A percentile compares a stretch with the other conserved stretches of the same genome.
Conservation (phyloP, 2,888 invertebrate genomes). For the Crocallis elinguaria region DNA sequence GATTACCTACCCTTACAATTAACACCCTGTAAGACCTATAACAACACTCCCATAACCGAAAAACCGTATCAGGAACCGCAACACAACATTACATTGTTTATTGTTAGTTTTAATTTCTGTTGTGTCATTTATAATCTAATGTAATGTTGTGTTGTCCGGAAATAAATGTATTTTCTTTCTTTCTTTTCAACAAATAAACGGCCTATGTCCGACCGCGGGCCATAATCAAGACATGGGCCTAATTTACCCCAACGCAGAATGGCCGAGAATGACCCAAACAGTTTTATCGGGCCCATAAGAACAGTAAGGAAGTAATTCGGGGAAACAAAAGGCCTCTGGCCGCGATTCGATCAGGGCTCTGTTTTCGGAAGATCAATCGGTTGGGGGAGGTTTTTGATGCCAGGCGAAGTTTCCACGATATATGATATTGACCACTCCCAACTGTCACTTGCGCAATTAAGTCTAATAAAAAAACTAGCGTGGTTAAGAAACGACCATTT, state of each 20-base stretch:
- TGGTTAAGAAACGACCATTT: too few relatives aligned
- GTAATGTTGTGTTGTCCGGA: too few relatives aligned
- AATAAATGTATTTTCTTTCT: too few relatives aligned
- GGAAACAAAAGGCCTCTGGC: conserved; percentile 62
- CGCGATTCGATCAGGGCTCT: conserved; percentile 9
- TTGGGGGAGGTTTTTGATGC: conserved; percentile 3
- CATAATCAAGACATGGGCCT: conserved; percentile 59
- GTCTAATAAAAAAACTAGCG: too few relatives aligned
- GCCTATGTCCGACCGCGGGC: conserved; percentile 39
- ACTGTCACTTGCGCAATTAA: too few relatives aligned
- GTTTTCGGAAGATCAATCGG: conserved; percentile 15
- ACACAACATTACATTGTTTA: too few relatives aligned
- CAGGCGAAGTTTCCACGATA: too few relatives aligned
- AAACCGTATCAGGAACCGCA: conserved; percentile 40
- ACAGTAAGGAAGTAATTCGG: conserved; percentile 70
- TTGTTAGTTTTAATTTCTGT: too few relatives aligned
- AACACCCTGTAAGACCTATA: too few relatives aligned
- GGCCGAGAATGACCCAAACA: conserved; percentile 44
- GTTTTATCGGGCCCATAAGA: conserved; percentile 73
- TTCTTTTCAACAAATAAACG: conserved; percentile 59
- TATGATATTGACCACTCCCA: too few relatives aligned
- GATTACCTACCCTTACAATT: too few relatives aligned
- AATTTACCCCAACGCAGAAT: conserved; percentile 59
- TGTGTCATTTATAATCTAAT: too few relatives aligned
- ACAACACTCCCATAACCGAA: conserved; percentile 5